Conservation (phyloP, 2,797 vertebrate genomes). For the Scolopax rusticola region DNA sequence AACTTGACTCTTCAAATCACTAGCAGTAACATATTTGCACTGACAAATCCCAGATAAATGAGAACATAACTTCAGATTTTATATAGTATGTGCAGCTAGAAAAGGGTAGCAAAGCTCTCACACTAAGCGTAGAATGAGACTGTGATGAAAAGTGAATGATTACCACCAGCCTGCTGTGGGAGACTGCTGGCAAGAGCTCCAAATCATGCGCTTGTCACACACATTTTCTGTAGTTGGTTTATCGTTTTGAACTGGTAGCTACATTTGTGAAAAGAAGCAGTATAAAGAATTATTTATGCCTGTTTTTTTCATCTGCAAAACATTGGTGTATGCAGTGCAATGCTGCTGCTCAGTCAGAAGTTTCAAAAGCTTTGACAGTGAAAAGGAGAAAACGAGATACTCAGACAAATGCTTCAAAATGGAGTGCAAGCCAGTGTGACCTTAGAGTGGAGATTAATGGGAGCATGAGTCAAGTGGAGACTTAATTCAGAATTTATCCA, state of each 20-base stretch:
- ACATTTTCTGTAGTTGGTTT: constrained; percentile 3
- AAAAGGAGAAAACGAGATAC: background rate
- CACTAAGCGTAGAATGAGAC: background rate
- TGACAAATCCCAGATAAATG: constrained; percentile 19
- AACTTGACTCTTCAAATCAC: background rate
- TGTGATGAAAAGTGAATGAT: constrained; percentile 15
- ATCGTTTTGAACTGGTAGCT: background rate
- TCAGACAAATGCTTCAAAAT: background rate
- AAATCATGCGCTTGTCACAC: constrained; percentile 6
- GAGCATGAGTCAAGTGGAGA: background rate
- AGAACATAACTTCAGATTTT: constrained; percentile 40
- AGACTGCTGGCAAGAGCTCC: constrained; percentile 12
- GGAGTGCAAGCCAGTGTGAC: background rate
- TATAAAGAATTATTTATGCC: background rate
- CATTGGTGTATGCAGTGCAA: background rate
- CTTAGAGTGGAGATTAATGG: background rate
- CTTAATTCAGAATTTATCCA: background rate
- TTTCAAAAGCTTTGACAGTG: background rate
- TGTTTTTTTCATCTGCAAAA: background rate
- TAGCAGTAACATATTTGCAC: background rate
- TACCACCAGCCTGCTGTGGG: constrained; percentile 7
- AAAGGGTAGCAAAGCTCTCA: background rate
- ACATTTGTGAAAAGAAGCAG: background rate
- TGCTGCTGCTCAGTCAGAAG: background rate
- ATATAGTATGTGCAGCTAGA: background rate